A percentile compares a stretch with the other conserved stretches of the same genome.
Conservation (phyloP, 1,140 invertebrate genomes). For the Archivesica marissinica region DNA sequence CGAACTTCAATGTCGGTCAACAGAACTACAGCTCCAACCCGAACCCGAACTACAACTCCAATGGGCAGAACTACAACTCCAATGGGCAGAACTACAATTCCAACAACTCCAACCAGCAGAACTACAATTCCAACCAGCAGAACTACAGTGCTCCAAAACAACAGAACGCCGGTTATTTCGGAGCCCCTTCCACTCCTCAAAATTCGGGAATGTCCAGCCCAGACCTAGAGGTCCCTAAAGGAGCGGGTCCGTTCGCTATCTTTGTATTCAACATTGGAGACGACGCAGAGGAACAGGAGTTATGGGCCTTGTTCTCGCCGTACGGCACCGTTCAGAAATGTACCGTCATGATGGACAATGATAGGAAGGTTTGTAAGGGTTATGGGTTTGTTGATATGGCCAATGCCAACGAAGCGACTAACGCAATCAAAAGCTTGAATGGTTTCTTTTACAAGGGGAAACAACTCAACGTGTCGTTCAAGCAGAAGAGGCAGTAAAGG, state of each 20-base stretch:
- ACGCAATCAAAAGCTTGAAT: slow-evolving; percentile 80
- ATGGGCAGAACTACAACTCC: neutral
- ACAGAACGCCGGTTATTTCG: neutral
- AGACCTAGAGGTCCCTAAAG: slow-evolving; percentile 23
- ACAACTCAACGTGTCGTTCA: slow-evolving; percentile 63
- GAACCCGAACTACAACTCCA: neutral
- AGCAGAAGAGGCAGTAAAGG: slow-evolving; percentile 2
- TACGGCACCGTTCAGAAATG: slow-evolving; percentile 81
- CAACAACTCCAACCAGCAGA: neutral
- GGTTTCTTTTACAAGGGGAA: slow-evolving; percentile 71
- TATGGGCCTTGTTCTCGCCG: slow-evolving; percentile 80
- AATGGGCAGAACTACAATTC: neutral
- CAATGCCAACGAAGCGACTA: slow-evolving; percentile 79
- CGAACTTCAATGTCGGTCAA: neutral
- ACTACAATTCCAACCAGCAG: too few relatives aligned
- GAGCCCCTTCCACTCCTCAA: neutral
- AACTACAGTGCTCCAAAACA: too few relatives aligned
- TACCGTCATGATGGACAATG: slow-evolving; percentile 78
- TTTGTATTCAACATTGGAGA: slow-evolving; percentile 83
- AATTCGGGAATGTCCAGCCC: neutral
- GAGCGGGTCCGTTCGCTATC: slow-evolving; percentile 54
- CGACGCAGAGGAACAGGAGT: slow-evolving; percentile 78
- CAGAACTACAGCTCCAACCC: neutral
- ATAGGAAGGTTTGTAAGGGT: slow-evolving; percentile 77
- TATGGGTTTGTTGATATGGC: slow-evolving; percentile 83